Percentiles rank a stretch among this genome's conserved stretches.
phyloP scores from a whole-genome alignment of 2,113 vertebrate genomes.

The Astur gentilis region DNA sequence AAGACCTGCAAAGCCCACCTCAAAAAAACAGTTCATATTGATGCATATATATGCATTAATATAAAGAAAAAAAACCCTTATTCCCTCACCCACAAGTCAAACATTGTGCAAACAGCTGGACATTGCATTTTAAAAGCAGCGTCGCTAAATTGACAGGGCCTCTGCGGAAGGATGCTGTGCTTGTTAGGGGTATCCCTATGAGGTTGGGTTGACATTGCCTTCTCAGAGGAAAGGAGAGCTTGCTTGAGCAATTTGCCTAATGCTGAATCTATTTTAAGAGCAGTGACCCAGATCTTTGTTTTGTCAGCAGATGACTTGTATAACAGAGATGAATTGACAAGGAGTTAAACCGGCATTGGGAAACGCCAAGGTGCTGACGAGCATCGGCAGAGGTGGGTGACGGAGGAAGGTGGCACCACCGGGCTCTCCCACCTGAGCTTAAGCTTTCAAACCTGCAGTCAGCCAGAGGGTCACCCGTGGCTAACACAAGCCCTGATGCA shows the following conservation, averaged over 20 bases:
- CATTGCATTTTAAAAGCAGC: background rate
- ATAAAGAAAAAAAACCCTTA: background rate
- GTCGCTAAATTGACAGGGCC: background rate
- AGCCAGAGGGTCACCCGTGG: background rate
- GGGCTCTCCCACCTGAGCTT: background rate
- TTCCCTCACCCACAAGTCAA: background rate
- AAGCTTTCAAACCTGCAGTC: background rate
- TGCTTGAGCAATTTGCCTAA: conserved; percentile 52
- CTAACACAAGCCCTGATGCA: background rate
- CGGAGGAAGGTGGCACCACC: background rate
- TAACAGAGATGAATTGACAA: conserved; percentile 44
- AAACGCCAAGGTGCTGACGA: background rate
- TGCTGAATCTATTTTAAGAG: conserved; percentile 51
- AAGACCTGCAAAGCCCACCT: background rate
- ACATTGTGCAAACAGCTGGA: background rate
- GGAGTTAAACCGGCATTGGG: background rate
- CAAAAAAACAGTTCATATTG: background rate
- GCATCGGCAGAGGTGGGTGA: background rate
- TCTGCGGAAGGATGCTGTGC: background rate
- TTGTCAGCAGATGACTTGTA: conserved; percentile 57
- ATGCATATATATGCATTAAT: background rate
- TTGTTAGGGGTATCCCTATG: background rate
- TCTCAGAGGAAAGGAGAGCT: conserved; percentile 26
- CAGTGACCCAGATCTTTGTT: conserved; percentile 56
- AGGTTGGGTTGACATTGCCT: conserved; percentile 25